Percentiles rank a stretch among this genome's conserved stretches.
These are phyloP conservation scores for Tribolium freemani DNA, from an alignment of 2,888 invertebrate species.

Conservation along the genomic window DNA sequence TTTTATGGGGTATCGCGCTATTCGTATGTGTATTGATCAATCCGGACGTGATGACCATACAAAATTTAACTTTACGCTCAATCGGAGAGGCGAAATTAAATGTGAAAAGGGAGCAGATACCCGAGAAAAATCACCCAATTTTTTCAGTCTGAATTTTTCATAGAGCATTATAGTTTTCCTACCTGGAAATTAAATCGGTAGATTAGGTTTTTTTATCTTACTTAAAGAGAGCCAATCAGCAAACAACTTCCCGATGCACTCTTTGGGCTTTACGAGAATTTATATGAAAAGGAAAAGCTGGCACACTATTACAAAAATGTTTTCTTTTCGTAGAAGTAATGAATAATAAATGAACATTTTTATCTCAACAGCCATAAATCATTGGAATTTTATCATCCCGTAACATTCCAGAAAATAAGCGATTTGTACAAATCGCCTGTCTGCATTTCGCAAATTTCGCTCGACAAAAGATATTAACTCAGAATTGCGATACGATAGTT, in stretches of 20 bases:
- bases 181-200: neutral
- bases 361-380: neutral
- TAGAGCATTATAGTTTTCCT: neutral
- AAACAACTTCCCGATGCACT: neutral
- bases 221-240: neutral
- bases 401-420: slow-evolving; percentile 10
- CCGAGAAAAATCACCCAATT: neutral
- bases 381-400: slow-evolving; percentile 2
- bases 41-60: neutral
- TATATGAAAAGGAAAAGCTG: neutral
- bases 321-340: slow-evolving; percentile 4
- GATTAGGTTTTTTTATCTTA: neutral
- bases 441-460: slow-evolving; percentile 4
- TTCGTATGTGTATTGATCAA: neutral
- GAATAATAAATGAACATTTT: slow-evolving; percentile 34
- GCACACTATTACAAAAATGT: neutral
- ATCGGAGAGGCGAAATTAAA: too few species aligned
- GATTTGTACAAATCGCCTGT: slow-evolving; percentile 12
- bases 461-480: neutral
- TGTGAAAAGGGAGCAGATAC: too few species aligned
- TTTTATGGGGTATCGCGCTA: neutral
- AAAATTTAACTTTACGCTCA: neutral
- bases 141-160: neutral
- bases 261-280: neutral
- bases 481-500: neutral